Evolutionary conservation across 1,140 invertebrate species (phyloP).

Genomic region (Sinella curviseta): DNA sequence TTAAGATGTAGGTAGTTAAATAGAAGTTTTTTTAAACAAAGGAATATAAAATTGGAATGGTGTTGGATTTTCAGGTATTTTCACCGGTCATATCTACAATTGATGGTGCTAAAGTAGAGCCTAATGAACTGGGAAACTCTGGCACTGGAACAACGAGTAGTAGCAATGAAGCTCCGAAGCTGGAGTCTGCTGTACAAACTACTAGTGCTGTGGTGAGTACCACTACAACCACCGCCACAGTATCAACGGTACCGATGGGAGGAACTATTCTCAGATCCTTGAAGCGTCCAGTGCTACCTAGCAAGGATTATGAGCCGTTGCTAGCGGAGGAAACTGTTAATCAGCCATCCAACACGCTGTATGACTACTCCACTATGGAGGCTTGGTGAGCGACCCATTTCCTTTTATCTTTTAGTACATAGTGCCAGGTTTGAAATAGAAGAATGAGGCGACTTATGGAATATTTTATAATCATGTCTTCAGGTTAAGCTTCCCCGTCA

Average conservation of each 20-base stretch:
- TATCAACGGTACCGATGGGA: neutral
- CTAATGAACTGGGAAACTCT: neutral
- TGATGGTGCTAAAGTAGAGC: conserved; percentile 47
- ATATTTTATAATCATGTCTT: conserved; percentile 29
- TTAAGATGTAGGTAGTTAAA: no score
- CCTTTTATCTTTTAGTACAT: neutral
- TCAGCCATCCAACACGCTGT: conserved; percentile 76
- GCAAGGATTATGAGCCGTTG: conserved; percentile 71
- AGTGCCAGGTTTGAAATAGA: no score
- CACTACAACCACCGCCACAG: conserved; percentile 45
- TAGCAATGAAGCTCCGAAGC: conserved; percentile 32
- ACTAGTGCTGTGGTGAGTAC: conserved; percentile 17
- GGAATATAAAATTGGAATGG: no score
- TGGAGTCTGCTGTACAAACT: conserved; percentile 39
- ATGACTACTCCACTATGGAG: conserved; percentile 81
- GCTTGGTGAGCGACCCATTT: conserved; percentile 67
- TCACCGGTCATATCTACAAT: conserved; percentile 50
- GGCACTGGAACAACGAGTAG: neutral
- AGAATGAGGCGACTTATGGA: no score
- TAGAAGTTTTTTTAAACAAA: no score
- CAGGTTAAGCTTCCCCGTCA: conserved; percentile 83
- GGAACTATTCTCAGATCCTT: conserved; percentile 48
- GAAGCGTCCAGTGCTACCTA: conserved; percentile 70
- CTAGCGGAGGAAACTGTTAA: conserved; percentile 70
- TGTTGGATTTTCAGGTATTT: conserved; percentile 51